These are phyloP conservation scores for Drosophila fulvimacula DNA, from an alignment of 2,888 invertebrate genomes.

Conservation along the genomic window DNA sequence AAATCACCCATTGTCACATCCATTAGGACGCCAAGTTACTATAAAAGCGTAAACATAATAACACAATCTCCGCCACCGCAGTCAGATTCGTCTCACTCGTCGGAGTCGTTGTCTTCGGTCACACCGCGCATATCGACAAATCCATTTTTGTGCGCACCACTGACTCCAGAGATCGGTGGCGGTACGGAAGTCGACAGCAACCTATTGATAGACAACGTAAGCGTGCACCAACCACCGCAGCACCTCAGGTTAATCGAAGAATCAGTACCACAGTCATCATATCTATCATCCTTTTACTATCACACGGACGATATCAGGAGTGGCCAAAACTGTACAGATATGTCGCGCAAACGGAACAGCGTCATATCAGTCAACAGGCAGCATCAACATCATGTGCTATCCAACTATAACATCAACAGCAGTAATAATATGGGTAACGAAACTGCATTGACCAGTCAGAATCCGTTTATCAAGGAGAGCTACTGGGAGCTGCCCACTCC, in stretches of 20 bases:
- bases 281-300: slow-evolving; percentile 78
- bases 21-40: slow-evolving; percentile 65
- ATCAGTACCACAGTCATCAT: slow-evolving; percentile 67
- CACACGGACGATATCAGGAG: slow-evolving; percentile 65
- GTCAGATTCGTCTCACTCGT: slow-evolving; percentile 83
- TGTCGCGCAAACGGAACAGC: slow-evolving; percentile 82
- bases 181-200: slow-evolving; percentile 36
- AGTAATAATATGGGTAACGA: slow-evolving; percentile 41
- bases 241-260: slow-evolving; percentile 34
- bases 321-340: slow-evolving; percentile 65
- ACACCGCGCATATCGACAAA: slow-evolving; percentile 84
- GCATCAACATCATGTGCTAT: slow-evolving; percentile 58
- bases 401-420: slow-evolving; percentile 26
- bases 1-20: slow-evolving; percentile 35
- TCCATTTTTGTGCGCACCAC: slow-evolving; percentile 82
- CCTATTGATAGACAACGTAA: slow-evolving; percentile 30
- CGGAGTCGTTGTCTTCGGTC: slow-evolving; percentile 84
- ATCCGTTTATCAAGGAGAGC: slow-evolving; percentile 83
- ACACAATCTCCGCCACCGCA: slow-evolving; percentile 83
- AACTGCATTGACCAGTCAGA: slow-evolving; percentile 68
- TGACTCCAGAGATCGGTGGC: slow-evolving; percentile 42
- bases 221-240: slow-evolving; percentile 11
- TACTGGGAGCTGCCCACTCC: slow-evolving; percentile 81
- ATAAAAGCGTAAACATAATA: slow-evolving; percentile 79
- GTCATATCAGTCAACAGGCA: slow-evolving; percentile 53